A percentile compares a stretch with the other conserved stretches of the same genome.
These are phyloP conservation scores for Tiliqua scincoides DNA, from an alignment of 2,113 vertebrate species.

Conservation along the genomic window DNA sequence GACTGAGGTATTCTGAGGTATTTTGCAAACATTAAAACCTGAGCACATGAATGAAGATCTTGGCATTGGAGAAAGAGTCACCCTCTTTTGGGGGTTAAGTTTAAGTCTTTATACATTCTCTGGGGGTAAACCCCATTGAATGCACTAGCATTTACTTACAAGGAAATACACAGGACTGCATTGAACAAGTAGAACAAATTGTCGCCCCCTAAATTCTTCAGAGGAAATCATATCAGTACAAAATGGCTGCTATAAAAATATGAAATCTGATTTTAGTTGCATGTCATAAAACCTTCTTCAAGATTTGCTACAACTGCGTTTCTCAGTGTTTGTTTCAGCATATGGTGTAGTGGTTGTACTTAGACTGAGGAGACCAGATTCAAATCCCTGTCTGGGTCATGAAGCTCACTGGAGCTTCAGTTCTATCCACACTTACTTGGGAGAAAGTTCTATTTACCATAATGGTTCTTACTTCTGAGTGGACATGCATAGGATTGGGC, in stretches of 20 bases:
- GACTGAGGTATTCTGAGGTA: slow-evolving; percentile 9
- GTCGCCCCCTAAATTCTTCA: not conserved
- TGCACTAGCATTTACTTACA: too few relatives aligned
- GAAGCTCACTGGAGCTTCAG: too few relatives aligned
- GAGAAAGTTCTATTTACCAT: too few relatives aligned
- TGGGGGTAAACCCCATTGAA: too few relatives aligned
- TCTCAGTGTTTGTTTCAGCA: not conserved
- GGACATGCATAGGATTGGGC: too few relatives aligned
- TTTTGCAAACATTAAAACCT: slow-evolving; percentile 29
- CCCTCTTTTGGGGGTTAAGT: not conserved
- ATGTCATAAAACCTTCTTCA: not conserved
- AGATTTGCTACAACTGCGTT: not conserved
- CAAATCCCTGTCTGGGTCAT: too few relatives aligned
- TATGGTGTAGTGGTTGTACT: too few relatives aligned
- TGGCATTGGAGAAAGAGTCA: not conserved
- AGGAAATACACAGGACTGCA: too few relatives aligned
- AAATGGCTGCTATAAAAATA: not conserved
- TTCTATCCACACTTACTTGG: too few relatives aligned
- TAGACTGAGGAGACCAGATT: too few relatives aligned
- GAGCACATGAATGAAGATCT: slow-evolving; percentile 3
- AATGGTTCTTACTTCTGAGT: too few relatives aligned
- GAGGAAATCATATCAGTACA: not conserved
- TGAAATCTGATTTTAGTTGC: not conserved
- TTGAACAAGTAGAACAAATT: not conserved
- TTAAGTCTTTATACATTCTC: not conserved